Evolutionary conservation across 2,888 invertebrate genomes (phyloP).

Genomic region (Chaetogeoica ovagalla): DNA sequence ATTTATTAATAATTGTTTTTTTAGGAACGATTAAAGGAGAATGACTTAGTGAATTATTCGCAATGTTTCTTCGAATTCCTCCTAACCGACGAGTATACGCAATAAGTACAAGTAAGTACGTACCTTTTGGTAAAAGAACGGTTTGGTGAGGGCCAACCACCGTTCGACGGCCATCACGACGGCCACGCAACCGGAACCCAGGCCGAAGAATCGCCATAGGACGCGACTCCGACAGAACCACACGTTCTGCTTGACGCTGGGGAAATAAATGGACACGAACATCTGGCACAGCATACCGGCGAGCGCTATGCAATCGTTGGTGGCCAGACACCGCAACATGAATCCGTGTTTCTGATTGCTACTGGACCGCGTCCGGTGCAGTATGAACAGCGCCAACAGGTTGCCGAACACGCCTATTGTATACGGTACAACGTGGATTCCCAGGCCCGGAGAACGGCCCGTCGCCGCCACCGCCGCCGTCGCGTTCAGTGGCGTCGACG

Average conservation of each 20-base stretch:
- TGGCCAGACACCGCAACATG: slow-evolving; percentile 76
- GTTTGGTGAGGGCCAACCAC: slow-evolving; percentile 82
- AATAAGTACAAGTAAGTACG: no score
- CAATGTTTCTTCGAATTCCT: no score
- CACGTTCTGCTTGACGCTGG: slow-evolving; percentile 58
- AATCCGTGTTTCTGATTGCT: slow-evolving; percentile 80
- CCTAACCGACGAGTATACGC: no score
- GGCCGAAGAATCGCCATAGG: slow-evolving; percentile 77
- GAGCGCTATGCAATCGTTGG: slow-evolving; percentile 77
- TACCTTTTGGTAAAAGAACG: slow-evolving; percentile 87
- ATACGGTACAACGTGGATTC: slow-evolving; percentile 15
- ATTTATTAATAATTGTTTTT: no score
- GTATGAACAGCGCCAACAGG: slow-evolving; percentile 73
- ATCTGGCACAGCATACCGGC: slow-evolving; percentile 77
- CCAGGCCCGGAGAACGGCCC: not conserved
- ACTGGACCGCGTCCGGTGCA: slow-evolving; percentile 70
- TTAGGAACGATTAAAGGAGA: no score
- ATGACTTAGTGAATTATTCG: no score
- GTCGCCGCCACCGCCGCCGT: not conserved
- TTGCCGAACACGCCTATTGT: slow-evolving; percentile 71
- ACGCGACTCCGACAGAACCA: slow-evolving; percentile 71
- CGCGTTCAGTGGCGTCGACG: not conserved
- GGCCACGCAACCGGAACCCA: slow-evolving; percentile 85
- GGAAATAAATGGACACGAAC: slow-evolving; percentile 63
- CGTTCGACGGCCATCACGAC: slow-evolving; percentile 86